Evolutionary conservation across 2,113 vertebrate species (phyloP).

Genomic region (Hydropotes inermis): DNA sequence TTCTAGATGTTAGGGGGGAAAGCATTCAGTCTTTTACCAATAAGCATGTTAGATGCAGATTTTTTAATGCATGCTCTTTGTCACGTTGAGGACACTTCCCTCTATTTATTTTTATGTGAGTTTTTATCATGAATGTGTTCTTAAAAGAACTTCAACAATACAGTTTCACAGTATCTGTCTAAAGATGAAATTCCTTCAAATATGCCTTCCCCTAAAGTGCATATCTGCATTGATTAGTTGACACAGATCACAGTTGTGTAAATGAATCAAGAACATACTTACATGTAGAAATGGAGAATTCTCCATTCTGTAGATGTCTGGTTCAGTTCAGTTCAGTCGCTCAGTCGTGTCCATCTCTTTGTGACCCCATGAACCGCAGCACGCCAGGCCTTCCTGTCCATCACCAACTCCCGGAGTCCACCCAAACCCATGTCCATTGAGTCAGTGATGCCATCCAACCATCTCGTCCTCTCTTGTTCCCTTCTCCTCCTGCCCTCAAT

Average conservation of each 20-base stretch:
- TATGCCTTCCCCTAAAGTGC: not conserved
- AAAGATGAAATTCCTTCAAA: not conserved
- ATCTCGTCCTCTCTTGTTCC: too few species aligned
- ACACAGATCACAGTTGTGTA: not conserved
- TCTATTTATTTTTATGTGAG: not conserved
- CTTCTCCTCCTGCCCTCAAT: too few species aligned
- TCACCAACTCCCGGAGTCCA: too few species aligned
- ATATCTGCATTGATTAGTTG: not conserved
- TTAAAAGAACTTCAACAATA: not conserved
- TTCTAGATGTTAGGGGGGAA: not conserved
- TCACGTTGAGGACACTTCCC: not conserved
- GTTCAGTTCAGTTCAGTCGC: too few species aligned
- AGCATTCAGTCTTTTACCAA: not conserved
- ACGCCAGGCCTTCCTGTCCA: too few species aligned
- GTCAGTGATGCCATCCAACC: too few species aligned
- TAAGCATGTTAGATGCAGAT: not conserved
- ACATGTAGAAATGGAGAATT: not conserved
- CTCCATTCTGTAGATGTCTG: not conserved
- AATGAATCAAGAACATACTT: not conserved
- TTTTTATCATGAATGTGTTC: not conserved
- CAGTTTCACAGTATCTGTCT: not conserved
- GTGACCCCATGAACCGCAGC: too few species aligned
- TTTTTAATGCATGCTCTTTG: not conserved
- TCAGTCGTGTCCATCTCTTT: too few species aligned
- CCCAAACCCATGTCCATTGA: too few species aligned